A percentile compares a stretch with the other conserved stretches of the same genome.
phyloP scores from a whole-genome alignment of 2,888 invertebrate genomes.

The Xestoiulus laeticollis region DNA sequence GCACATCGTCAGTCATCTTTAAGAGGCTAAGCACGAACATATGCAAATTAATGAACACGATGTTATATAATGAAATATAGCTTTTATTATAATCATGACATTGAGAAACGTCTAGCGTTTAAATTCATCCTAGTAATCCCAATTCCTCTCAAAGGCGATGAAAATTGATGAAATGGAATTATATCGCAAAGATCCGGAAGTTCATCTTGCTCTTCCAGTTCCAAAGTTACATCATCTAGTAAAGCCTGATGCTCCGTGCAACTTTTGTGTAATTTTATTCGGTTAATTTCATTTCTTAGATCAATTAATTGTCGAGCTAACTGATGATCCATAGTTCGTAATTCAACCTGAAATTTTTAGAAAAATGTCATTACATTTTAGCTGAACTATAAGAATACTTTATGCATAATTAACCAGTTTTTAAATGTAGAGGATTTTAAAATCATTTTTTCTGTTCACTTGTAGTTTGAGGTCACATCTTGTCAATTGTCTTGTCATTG shows the following conservation, averaged over 20 bases:
- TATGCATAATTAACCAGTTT: too few relatives aligned
- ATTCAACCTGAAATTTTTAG: slow-evolving; percentile 41
- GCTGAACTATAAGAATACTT: neutral
- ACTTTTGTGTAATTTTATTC: slow-evolving; percentile 48
- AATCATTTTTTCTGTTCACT: too few relatives aligned
- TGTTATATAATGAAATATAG: neutral
- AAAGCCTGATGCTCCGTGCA: slow-evolving; percentile 49
- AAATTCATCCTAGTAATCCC: slow-evolving; percentile 49
- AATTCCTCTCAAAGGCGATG: slow-evolving; percentile 11
- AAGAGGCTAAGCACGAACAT: neutral
- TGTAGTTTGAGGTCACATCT: too few relatives aligned
- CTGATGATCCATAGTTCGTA: slow-evolving; percentile 13
- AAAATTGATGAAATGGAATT: slow-evolving; percentile 44
- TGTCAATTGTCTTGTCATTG: too few relatives aligned
- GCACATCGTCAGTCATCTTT: neutral
- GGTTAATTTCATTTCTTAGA: slow-evolving; percentile 42
- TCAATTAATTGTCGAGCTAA: slow-evolving; percentile 45
- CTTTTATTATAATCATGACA: neutral
- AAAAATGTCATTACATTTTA: neutral
- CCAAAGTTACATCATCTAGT: slow-evolving; percentile 38
- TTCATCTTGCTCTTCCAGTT: slow-evolving; percentile 46
- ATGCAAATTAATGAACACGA: neutral
- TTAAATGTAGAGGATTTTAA: too few relatives aligned
- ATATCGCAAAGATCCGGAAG: slow-evolving; percentile 45
- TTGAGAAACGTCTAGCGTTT: slow-evolving; percentile 41